A percentile compares a stretch with the other conserved stretches of the same genome.
phyloP scores from a whole-genome alignment of 2,797 vertebrate genomes.

The Hylomyscus alleni region DNA sequence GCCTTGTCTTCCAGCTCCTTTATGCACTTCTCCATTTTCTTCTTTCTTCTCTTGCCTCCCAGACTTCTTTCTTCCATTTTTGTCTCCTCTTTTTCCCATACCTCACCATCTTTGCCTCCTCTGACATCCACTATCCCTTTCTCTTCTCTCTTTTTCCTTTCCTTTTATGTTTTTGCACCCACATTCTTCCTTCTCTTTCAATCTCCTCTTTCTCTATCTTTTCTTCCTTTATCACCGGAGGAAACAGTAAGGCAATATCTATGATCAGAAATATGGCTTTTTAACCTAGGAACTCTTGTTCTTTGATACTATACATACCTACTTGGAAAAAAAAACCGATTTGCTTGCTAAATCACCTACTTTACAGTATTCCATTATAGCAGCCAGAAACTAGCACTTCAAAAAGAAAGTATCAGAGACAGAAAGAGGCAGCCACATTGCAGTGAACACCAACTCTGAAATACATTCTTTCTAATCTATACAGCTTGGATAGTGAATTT shows the following conservation, averaged over 20 bases:
- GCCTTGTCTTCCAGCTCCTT: background rate
- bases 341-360: background rate
- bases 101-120: background rate
- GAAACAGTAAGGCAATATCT: background rate
- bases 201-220: background rate
- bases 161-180: background rate
- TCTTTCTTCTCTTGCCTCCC: no score
- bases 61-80: no score
- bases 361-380: background rate
- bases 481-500: background rate
- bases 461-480: accelerated
- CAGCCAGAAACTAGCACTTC: background rate
- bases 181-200: no score
- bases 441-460: background rate
- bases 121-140: no score
- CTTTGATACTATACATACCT: no score
- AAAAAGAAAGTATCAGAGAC: background rate
- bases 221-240: background rate
- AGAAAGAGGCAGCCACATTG: background rate
- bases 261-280: background rate
- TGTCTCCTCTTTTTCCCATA: background rate
- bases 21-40: no score
- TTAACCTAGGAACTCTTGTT: no score
- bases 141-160: background rate
- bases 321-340: background rate